Evolutionary conservation across 2,797 vertebrate species (phyloP).

Genomic region (Gambelia wislizenii): DNA sequence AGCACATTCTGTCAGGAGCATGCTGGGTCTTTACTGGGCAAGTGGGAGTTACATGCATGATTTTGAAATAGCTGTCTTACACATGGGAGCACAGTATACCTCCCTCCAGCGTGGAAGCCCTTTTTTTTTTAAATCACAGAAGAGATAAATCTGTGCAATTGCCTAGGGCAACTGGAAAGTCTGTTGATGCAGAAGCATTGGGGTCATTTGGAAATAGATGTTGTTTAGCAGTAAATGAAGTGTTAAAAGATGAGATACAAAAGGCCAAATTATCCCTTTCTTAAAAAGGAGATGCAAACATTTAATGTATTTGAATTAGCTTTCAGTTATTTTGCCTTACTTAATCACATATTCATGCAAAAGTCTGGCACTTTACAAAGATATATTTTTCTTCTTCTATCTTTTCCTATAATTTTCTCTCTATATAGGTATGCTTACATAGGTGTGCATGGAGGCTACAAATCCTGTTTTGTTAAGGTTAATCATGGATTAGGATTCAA

Average conservation of each 20-base stretch:
- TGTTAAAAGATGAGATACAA: conserved; percentile 66
- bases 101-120: neutral
- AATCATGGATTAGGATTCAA: neutral
- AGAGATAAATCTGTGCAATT: conserved; percentile 40
- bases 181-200: conserved; percentile 58
- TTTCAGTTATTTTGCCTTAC: neutral
- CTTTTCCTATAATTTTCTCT: neutral
- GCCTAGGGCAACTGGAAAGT: conserved; percentile 52
- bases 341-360: neutral
- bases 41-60: conserved; percentile 32
- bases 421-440: neutral
- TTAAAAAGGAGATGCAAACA: neutral
- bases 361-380: neutral
- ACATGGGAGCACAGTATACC: conserved; percentile 49
- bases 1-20: conserved; percentile 26
- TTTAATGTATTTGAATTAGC: conserved; percentile 10
- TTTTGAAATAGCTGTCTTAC: conserved; percentile 41
- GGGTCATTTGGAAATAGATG: conserved; percentile 58
- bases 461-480: neutral
- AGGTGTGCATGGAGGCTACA: neutral
- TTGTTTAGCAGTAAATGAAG: conserved; percentile 74
- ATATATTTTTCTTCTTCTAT: neutral
- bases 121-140: conserved; percentile 14
- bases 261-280: conserved; percentile 59
- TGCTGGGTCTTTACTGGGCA: neutral